Base-by-base conservation (phyloP, 2,888 invertebrate species). In the Bugulina stolonifera region DNA sequence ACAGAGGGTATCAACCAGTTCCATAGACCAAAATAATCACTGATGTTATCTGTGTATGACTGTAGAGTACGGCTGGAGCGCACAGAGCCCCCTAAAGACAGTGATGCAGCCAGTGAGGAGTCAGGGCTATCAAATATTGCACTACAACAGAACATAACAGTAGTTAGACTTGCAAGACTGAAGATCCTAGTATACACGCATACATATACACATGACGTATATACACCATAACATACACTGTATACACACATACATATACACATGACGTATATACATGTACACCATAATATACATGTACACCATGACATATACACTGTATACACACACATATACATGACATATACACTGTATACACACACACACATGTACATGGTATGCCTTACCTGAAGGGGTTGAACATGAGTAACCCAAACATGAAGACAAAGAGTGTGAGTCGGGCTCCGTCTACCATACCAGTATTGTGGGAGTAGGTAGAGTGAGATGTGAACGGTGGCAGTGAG, bases 331-430 rank as follows among this genome's bases (percentile, higher is more conserved):
- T n/a, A n/a, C n/a, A n/a, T n/a, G n/a, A n/a, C n/a, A n/a, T n/a
- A n/a, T n/a, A n/a, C n/a, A n/a, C n/a, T n/a, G n/a, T n/a, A n/a
- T n/a, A n/a, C n/a, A n/a, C n/a, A n/a, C n/a, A n/a, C n/a, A n/a
- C n/a, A n/a, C n/a, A n/a, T n/a, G n/a, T n/a, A n/a, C 43, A 5
- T 10, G 43, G 32, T 32, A 32, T 64, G 64, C 10, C 27, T 64
- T 64, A 64, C 73, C 91, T 90, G 81, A 96, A 91, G 1, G 97
- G 97, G 87, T 97, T 97, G 80, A 95, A 91, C 0, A 92, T 90
- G 74, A 96, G 84, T 43, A 96, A 87, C 14, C 91, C 91, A 73
- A 97, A 89, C 91, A 97, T 92, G 81, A 97, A 92, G 79, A 94
- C 91, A 82, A 95, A 97, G 57, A 98, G 85, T 0, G 92, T 91